Evolutionary conservation across 2,888 invertebrate species (phyloP), one percentile per base, ranked within the genome.

Genomic region (Seira musarum): DNA sequence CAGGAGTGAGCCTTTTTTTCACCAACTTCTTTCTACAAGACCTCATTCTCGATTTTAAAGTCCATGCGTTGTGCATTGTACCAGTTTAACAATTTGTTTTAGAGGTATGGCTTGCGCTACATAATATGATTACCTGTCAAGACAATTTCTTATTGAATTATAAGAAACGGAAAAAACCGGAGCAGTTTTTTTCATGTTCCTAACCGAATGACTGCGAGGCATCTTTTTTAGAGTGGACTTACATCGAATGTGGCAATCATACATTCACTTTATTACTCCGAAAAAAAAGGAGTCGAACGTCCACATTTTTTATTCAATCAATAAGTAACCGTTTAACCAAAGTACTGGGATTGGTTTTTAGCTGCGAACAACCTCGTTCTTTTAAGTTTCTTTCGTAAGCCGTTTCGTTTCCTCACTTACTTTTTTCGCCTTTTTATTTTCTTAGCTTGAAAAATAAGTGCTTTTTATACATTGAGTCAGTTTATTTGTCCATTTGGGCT

Each of bases 401-500:
- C 40, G 13, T 40, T 64, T 53, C 73, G 30, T 24, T 65, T 49
- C 65, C 46, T 65, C 65, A 53, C 19, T 21, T 65, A 15, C 3
- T 57, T 64, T 64, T 46, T 46, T 22, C 53, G 40, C 57, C 15
- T 30, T 8, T 67, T 60, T 67, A 19, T 49, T 15, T 49, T 49
- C 24, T n/a, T n/a, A n/a, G n/a, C 24, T 40, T n/a, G 49, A 61
- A 78, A 79, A n/a, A n/a, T n/a, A 79, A 77, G 49, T 70, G 57
- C 77, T 71, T 70, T 61, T 49, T 73, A 57, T 67, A 66, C 71
- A 49, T 40, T 70, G 40, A 71, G 70, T 71, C 77, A 66, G 65
- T 57, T 77, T 40, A 40, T 40, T 40, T 66, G 71, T 72, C 71
- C 78, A 67, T 71, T 71, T 77, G 77, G 77, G 72, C 63, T 72